Percentiles rank a stretch among this genome's conserved stretches.
These are phyloP conservation scores for Chromobotia macracanthus DNA, from an alignment of 2,797 vertebrate genomes.

Conservation along the genomic window DNA sequence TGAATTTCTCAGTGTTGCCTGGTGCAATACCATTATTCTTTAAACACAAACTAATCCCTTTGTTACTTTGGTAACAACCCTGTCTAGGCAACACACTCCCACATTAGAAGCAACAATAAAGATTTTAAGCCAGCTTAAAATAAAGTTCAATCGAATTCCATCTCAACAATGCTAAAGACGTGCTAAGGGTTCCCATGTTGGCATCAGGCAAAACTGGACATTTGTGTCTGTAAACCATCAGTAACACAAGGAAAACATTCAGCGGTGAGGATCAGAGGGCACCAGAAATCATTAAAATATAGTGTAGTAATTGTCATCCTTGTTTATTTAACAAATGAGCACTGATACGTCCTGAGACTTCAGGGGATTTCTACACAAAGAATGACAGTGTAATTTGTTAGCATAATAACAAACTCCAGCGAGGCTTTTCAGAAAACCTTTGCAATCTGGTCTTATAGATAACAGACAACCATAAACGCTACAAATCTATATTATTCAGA, in stretches of 20 bases:
- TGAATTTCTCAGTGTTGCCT: conserved; percentile 17
- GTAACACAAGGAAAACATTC: not conserved
- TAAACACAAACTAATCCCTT: too few species aligned
- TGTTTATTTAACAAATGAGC: conserved; percentile 40
- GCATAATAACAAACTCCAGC: conserved; percentile 13
- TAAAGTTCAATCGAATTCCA: not conserved
- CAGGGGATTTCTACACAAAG: not conserved
- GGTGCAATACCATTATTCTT: too few species aligned
- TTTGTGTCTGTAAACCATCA: conserved; percentile 5
- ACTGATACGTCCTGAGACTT: conserved; percentile 15
- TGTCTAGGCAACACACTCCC: not conserved
- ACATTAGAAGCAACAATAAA: not conserved
- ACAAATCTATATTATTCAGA: conserved; percentile 3
- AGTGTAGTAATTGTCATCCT: conserved; percentile 21
- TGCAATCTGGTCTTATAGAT: conserved; percentile 13
- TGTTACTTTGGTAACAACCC: too few species aligned
- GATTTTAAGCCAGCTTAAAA: not conserved
- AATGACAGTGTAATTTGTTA: conserved; percentile 21
- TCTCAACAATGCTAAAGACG: not conserved
- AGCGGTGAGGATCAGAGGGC: conserved; percentile 10
- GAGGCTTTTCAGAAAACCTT: conserved; percentile 8
- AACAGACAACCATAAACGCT: conserved; percentile 9
- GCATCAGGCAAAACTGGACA: not conserved
- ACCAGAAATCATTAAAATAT: conserved; percentile 33
- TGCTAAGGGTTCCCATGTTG: not conserved